Evolutionary conservation across 1,140 invertebrate species (phyloP).

Genomic region (Lucilia cuprina): DNA sequence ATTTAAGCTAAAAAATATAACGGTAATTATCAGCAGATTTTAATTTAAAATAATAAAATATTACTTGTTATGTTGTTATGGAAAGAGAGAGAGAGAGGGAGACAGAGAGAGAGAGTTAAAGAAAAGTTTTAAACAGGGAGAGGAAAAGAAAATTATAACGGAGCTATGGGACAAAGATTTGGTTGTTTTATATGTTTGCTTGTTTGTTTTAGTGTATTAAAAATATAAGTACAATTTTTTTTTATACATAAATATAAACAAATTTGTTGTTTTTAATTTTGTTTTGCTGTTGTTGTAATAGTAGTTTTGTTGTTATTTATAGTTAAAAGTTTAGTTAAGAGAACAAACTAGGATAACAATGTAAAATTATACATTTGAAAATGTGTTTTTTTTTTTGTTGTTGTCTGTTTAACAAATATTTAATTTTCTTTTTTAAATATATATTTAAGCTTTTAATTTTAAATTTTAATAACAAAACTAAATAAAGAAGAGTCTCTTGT

Average conservation of each 20-base stretch:
- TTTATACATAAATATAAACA: slow-evolving; percentile 9
- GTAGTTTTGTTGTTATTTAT: neutral
- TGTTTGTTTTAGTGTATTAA: neutral
- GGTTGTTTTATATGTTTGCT: neutral
- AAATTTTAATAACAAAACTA: too few species aligned
- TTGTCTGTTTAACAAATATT: neutral
- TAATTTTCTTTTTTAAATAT: neutral
- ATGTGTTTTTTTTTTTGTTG: neutral
- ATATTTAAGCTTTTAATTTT: neutral
- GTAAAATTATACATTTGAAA: slow-evolving; percentile 24
- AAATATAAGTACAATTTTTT: slow-evolving; percentile 18
- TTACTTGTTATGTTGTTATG: neutral
- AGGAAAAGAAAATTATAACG: neutral
- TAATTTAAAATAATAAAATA: neutral
- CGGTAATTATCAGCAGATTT: neutral
- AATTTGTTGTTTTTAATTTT: neutral
- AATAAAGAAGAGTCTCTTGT: neutral
- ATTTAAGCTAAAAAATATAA: neutral
- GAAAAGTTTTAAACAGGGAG: neutral
- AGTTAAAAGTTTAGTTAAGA: neutral
- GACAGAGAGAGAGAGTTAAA: neutral
- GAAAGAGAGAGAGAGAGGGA: neutral
- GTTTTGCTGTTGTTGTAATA: neutral
- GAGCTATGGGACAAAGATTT: neutral
- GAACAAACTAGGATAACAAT: slow-evolving; percentile 29